Evolutionary conservation across 2,797 vertebrate species (phyloP), one percentile per base, ranked within the genome.

Genomic region (Neosilurus mollespiculum): DNA sequence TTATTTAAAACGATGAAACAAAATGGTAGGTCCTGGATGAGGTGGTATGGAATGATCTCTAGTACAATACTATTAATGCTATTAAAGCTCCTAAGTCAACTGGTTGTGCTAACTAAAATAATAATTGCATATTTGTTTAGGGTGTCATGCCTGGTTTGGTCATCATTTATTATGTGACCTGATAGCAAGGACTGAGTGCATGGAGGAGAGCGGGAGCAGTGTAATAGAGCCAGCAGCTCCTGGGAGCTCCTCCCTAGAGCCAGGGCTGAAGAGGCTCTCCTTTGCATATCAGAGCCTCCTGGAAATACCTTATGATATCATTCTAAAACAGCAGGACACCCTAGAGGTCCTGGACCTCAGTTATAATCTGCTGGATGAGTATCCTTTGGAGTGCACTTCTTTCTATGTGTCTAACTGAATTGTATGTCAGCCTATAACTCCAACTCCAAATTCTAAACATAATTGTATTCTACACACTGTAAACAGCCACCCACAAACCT

Each of bases 291-390:
- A 93, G 88, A 78, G 85, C 73, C 92, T 95, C n/a, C 84, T 89
- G 15, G 94, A 95, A 84, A 93, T 95, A 77, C 94, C 94, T 2
- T 94, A 94, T 80, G 90, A 93, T 8, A 6, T 54, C 80, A 95
- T 95, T 3, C 87, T 94, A 4, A 84, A 88, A 0, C 92, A 93
- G 87, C 90, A 83, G 0, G 87, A 92, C 53, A 90, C 88, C 0
- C 90, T 95, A 76, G 92, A 95, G 89, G 93, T 94, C 65, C 86
- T 95, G 90, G 94, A 95, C 87, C 92, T 95, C 79, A 94, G 94
- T 54, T 92, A 93, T 90, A 95, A 95, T 80, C 59, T 92, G 73
- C 90, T 95, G 85, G 88, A 94, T 37, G 94, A 95, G 94, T 95
- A 95, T 95, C 94, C 93, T 95, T 94, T 78, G 3, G 1, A 30